Conservation (phyloP, 1,140 invertebrate genomes). For the Philopotamus ludificatus region DNA sequence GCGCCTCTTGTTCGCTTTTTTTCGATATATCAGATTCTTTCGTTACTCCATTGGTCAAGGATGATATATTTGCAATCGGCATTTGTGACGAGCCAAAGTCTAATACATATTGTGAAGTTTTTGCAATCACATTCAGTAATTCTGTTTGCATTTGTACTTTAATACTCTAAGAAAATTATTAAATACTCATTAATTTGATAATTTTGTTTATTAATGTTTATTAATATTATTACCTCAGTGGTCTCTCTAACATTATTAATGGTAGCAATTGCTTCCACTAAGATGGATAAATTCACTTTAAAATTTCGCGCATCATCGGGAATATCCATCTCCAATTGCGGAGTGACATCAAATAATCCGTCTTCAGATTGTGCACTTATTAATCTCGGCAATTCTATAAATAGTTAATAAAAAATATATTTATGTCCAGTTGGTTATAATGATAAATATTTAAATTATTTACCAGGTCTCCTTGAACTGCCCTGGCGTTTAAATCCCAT, state of each 20-base stretch:
- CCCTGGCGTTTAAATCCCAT: constrained; percentile 32
- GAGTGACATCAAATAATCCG: constrained; percentile 51
- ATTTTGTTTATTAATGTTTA: not conserved
- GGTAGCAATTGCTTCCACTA: constrained; percentile 83
- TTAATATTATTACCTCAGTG: constrained; percentile 63
- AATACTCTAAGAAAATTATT: constrained; percentile 62
- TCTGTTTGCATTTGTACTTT: constrained; percentile 80
- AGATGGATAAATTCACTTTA: constrained; percentile 64
- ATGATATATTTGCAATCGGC: constrained; percentile 14
- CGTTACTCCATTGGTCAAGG: constrained; percentile 18
- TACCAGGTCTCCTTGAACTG: constrained; percentile 34
- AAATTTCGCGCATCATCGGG: constrained; percentile 51
- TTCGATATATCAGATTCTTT: constrained; percentile 40
- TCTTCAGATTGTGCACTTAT: constrained; percentile 49
- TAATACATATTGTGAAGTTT: constrained; percentile 74
- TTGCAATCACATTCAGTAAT: constrained; percentile 72
- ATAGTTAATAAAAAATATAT: not conserved
- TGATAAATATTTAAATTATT: constrained; percentile 9
- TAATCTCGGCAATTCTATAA: constrained; percentile 34
- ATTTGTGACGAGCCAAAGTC: constrained; percentile 52
- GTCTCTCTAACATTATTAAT: constrained; percentile 82
- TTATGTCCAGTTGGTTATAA: not conserved
- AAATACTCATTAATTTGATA: constrained; percentile 48
- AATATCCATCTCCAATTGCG: constrained; percentile 50
- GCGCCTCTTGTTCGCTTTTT: constrained; percentile 39